Conservation (phyloP, 1,140 invertebrate species). For the Contarinia nasturtii region DNA sequence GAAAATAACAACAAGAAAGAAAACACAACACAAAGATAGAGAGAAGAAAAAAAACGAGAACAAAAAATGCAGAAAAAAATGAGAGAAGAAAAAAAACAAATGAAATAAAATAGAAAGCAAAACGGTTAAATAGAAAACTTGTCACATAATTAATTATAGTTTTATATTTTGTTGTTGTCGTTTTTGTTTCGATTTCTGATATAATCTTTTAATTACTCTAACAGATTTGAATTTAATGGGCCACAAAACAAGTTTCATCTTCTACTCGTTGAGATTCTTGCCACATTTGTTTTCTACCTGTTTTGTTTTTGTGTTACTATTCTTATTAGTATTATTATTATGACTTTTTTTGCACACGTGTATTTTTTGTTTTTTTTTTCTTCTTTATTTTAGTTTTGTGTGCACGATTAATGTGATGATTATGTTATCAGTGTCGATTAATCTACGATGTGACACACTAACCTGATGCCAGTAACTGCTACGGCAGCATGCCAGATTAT, state of each 20-base stretch:
- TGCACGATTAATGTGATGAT: no score
- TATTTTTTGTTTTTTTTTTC: background rate
- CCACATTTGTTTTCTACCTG: no score
- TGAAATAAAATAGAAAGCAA: background rate
- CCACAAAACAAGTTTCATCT: background rate
- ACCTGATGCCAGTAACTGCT: conserved; percentile 56
- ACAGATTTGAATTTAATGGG: background rate
- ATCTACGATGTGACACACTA: conserved; percentile 1
- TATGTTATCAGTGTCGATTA: background rate
- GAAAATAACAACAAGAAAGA: background rate
- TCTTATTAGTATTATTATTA: background rate
- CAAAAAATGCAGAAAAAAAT: background rate
- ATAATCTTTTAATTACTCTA: background rate
- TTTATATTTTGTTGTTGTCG: no score
- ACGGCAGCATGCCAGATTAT: conserved; percentile 49
- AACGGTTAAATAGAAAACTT: background rate
- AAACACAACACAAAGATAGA: background rate
- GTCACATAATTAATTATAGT: background rate
- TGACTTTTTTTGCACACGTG: background rate
- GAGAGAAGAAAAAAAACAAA: background rate
- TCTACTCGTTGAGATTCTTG: background rate
- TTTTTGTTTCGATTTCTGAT: conserved; percentile 1
- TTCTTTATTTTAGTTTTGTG: no score
- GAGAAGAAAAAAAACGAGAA: background rate
- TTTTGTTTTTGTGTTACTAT: no score